Percentiles rank a stretch among this genome's conserved stretches.
These are phyloP conservation scores for Semnornis frantzii DNA, from an alignment of 2,113 vertebrate genomes.

Conservation along the genomic window DNA sequence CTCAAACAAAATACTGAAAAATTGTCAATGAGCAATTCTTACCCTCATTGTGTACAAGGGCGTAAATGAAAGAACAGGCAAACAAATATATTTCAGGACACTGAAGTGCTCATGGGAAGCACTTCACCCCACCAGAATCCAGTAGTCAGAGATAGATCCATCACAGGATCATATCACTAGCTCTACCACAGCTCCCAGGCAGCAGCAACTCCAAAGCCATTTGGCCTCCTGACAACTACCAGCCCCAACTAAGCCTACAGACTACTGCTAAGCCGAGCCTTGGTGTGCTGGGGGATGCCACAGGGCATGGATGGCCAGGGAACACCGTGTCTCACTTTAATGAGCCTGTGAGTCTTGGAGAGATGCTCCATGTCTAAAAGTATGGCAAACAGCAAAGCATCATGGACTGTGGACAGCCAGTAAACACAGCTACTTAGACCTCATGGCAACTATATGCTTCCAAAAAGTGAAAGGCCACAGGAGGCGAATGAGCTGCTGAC, in stretches of 20 bases:
- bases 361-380: not conserved
- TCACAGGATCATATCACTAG: fast-evolving
- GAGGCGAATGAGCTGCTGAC: not conserved
- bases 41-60: not conserved
- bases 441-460: fast-evolving
- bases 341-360: not conserved
- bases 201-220: not conserved
- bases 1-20: not conserved
- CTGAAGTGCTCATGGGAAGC: not conserved
- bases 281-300: not conserved
- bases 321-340: not conserved
- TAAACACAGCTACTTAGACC: not conserved
- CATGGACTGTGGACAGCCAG: not conserved
- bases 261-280: fast-evolving
- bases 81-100: not conserved
- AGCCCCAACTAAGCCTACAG: not conserved
- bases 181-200: not conserved
- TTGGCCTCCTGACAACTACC: not conserved
- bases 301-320: not conserved
- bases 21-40: not conserved
- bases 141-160: not conserved
- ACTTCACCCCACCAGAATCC: not conserved
- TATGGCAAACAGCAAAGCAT: not conserved
- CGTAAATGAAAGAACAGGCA: not conserved
- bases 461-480: not conserved